Percentiles rank a stretch among this genome's conserved stretches.
phyloP scores from a whole-genome alignment of 2,888 invertebrate species.

The Eulithis prunata region DNA sequence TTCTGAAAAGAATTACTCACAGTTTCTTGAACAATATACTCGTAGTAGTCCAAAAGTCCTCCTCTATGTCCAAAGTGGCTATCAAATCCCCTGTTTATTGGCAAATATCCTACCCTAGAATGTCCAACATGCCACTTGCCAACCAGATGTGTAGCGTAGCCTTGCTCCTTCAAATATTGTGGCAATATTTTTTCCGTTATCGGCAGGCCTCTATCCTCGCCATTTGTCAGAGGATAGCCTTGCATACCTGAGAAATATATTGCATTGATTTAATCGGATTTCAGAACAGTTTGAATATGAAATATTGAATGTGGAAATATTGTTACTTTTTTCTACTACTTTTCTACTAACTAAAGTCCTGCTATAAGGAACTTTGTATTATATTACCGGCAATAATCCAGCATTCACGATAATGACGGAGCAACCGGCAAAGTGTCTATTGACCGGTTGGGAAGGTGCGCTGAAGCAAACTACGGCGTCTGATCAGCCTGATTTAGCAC shows the following conservation, averaged over 20 bases:
- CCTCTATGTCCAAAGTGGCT: conserved; percentile 94
- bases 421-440: no score
- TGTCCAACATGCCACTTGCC: conserved; percentile 92
- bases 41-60: conserved; percentile 92
- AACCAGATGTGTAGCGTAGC: conserved; percentile 90
- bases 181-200: conserved; percentile 81
- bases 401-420: no score
- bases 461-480: no score
- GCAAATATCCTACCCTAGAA: conserved; percentile 84
- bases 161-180: conserved; percentile 86
- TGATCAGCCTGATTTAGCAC: no score
- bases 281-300: conserved; percentile 22
- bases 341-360: no score
- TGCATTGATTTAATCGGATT: conserved; percentile 28
- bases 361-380: no score
- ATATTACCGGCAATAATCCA: no score
- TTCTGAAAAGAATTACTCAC: conserved; percentile 48
- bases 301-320: conserved; percentile 11
- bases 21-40: conserved; percentile 69
- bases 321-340: no score
- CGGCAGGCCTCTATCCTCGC: conserved; percentile 74
- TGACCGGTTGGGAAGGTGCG: no score
- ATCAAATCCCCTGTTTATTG: conserved; percentile 90
- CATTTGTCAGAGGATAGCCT: conserved; percentile 71
- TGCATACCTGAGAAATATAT: conserved; percentile 67